phyloP scores from a whole-genome alignment of 2,797 vertebrate species.

The Dicrostonyx torquatus region DNA sequence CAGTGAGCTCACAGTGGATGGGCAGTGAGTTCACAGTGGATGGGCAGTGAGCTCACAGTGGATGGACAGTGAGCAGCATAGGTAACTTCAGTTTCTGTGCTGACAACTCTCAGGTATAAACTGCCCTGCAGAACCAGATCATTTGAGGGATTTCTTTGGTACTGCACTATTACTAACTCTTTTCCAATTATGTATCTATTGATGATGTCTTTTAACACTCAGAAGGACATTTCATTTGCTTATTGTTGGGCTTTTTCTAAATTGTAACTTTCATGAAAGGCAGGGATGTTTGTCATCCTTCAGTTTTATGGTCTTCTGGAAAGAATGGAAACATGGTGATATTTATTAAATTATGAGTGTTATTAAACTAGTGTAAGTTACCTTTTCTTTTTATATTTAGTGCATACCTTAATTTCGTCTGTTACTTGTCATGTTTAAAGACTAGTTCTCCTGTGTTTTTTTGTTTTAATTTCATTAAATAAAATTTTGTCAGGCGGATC shows the following conservation, averaged over 20 bases:
- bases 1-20: neutral
- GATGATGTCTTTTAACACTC: neutral
- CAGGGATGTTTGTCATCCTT: neutral
- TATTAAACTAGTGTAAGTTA: neutral
- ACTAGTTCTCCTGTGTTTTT: neutral
- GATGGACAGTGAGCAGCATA: neutral
- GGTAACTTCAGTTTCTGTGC: neutral
- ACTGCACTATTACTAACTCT: neutral
- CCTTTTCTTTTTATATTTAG: conserved; percentile 1
- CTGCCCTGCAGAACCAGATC: neutral
- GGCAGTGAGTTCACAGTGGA: neutral
- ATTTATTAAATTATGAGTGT: neutral
- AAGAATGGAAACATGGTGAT: neutral
- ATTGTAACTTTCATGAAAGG: neutral
- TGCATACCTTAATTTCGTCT: conserved; percentile 20
- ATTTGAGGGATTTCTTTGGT: neutral
- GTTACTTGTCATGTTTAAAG: conserved; percentile 36
- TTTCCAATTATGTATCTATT: neutral
- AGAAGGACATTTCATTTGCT: neutral
- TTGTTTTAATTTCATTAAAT: neutral
- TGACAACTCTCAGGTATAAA: neutral
- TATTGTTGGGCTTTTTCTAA: neutral
- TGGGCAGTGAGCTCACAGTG: neutral
- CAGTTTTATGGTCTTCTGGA: neutral
- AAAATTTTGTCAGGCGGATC: too few species aligned